phyloP scores from a whole-genome alignment of 2,797 vertebrate species.

The Furcifer pardalis region DNA sequence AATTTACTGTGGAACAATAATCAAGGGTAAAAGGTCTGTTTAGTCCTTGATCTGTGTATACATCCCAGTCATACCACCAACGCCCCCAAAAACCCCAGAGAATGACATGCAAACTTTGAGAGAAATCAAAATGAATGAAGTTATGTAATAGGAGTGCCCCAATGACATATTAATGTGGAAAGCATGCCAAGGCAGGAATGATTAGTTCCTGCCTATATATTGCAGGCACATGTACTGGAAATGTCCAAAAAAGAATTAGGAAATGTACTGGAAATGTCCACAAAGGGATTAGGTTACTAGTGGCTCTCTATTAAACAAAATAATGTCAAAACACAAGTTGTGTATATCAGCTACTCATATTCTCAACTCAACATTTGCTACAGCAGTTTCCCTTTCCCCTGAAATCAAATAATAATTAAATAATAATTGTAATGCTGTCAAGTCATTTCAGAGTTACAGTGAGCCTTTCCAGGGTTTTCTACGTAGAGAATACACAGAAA shows the following conservation, averaged over 20 bases:
- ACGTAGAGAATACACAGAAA: no score
- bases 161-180: neutral
- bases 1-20: neutral
- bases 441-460: no score
- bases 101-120: neutral
- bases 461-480: no score
- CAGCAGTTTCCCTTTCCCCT: neutral
- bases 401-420: no score
- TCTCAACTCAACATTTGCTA: neutral
- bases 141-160: neutral
- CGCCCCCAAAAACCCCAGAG: neutral
- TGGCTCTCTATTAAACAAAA: no score
- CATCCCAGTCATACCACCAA: neutral
- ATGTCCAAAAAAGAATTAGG: no score
- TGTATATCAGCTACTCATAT: neutral
- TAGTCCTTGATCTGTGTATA: neutral
- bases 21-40: neutral
- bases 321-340: neutral
- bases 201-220: no score
- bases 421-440: no score
- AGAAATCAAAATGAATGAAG: neutral
- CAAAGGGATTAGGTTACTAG: no score
- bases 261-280: no score
- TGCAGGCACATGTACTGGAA: no score
- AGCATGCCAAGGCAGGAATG: neutral